phyloP scores from a whole-genome alignment of 2,113 vertebrate species.

The Gambusia holbrooki region DNA sequence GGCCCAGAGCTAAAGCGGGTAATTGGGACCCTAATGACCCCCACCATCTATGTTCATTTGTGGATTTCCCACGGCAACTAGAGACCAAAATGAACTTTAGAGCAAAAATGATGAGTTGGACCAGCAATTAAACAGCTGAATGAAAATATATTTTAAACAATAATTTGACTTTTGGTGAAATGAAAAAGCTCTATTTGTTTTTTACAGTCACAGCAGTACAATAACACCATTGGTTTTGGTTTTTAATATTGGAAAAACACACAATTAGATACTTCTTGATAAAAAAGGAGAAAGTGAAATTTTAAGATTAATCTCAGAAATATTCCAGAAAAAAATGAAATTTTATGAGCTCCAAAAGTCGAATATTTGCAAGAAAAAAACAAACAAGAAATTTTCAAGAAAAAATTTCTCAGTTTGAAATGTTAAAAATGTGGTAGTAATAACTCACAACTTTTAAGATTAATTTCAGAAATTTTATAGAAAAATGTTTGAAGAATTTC shows the following conservation, averaged over 20 bases:
- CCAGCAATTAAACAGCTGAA: slow-evolving; percentile 11
- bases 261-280: too few relatives aligned
- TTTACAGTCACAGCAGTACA: not conserved
- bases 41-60: slow-evolving; percentile 2
- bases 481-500: too few relatives aligned
- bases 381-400: too few relatives aligned
- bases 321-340: too few relatives aligned
- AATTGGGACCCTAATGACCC: slow-evolving; percentile 27
- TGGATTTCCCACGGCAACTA: slow-evolving; percentile 7
- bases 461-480: too few relatives aligned
- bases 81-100: slow-evolving; percentile 9
- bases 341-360: too few relatives aligned
- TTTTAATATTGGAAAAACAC: not conserved
- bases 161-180: not conserved
- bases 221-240: not conserved
- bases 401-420: too few relatives aligned
- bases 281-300: too few relatives aligned
- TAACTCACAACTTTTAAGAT: too few relatives aligned
- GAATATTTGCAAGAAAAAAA: too few relatives aligned
- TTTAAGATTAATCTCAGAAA: too few relatives aligned
- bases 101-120: slow-evolving; percentile 20
- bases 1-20: slow-evolving; percentile 5
- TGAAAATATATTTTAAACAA: not conserved
- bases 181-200: not conserved
- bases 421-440: too few relatives aligned